Base-by-base conservation (phyloP, 2,888 invertebrate species). In the Leistus spinibarbis region DNA sequence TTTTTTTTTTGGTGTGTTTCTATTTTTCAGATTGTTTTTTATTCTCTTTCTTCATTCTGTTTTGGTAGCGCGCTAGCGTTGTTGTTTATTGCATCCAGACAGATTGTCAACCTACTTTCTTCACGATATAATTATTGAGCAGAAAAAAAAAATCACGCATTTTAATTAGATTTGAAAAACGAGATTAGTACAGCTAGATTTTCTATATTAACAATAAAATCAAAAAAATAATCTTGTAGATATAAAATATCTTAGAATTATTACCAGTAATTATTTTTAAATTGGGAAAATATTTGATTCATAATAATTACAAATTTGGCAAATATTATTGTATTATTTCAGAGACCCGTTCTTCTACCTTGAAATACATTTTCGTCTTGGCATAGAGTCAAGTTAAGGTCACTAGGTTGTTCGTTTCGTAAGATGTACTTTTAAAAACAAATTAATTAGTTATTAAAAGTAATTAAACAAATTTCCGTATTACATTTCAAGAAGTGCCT, bases 1-100 rank as follows among this genome's bases (percentile, higher is more conserved):
- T 54, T 62, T 70, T 71, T 64, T 64, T 20, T 64, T 64, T 64
- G 22, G 23, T 23, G n/a, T 40, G 40, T 40, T 40, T 40, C 40
- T 40, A 40, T 40, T 40, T 60, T 60, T 60, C 22, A 10, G 22
- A 60, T 60, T 3, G 19, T 16, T 60, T 4, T 60, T 60, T 60
- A 10, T 20, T 60, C 22, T 20, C 22, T 60, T 19, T 19, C 24
- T 5, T 13, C 10, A 7, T 40, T 40, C 40, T 40, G 40, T 40
- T 40, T 40, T 40, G 40, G 40, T 40, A 40, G 40, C 40, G 40
- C 40, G 7, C 40, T 40, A 40, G n/a, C 40, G 40, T 40, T 40
- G 40, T 40, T 40, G 40, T 40, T 40, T 40, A 40, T 40, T 40
- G 13, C 40, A 40, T 13, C 40, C 7, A 40, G 40, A 40, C 40